Conservation (phyloP, 2,888 invertebrate species). For the Harpagoxenus sublaevis region DNA sequence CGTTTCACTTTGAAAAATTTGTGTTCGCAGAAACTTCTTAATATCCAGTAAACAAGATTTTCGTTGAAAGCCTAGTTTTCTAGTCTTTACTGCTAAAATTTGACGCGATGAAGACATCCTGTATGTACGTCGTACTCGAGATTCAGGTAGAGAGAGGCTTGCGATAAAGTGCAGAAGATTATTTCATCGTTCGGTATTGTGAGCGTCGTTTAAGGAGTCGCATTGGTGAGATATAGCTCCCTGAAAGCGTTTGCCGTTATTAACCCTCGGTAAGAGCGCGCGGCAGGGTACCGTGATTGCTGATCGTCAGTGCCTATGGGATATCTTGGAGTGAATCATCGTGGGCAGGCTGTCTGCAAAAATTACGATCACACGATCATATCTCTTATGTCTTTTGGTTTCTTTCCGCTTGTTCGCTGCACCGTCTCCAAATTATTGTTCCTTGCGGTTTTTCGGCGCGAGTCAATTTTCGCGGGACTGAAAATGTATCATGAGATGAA, state of each 20-base stretch:
- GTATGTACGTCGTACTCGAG: not conserved
- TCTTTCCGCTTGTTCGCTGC: slow-evolving; percentile 16
- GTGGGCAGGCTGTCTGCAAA: slow-evolving; percentile 71
- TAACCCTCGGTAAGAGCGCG: slow-evolving; percentile 75
- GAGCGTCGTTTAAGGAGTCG: slow-evolving; percentile 69
- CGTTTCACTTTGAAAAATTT: not conserved
- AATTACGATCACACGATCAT: slow-evolving; percentile 77
- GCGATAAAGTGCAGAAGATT: slow-evolving; percentile 78
- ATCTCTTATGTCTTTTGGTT: slow-evolving; percentile 52
- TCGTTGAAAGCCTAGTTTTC: not conserved
- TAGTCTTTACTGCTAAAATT: not conserved
- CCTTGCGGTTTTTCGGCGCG: slow-evolving; percentile 5
- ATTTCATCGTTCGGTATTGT: slow-evolving; percentile 74
- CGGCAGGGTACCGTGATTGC: slow-evolving; percentile 78
- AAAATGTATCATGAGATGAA: not conserved
- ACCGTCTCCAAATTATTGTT: not conserved
- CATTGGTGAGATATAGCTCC: slow-evolving; percentile 78
- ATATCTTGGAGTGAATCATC: slow-evolving; percentile 74
- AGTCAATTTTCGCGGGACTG: not conserved
- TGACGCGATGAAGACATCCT: not conserved
- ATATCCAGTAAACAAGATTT: not conserved
- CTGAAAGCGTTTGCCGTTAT: slow-evolving; percentile 79
- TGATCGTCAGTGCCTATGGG: slow-evolving; percentile 76
- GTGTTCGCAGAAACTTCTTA: too few species aligned
- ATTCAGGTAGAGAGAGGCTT: slow-evolving; percentile 23